These are phyloP conservation scores for Betta splendens DNA, from an alignment of 2,797 vertebrate genomes.

Conservation along the genomic window DNA sequence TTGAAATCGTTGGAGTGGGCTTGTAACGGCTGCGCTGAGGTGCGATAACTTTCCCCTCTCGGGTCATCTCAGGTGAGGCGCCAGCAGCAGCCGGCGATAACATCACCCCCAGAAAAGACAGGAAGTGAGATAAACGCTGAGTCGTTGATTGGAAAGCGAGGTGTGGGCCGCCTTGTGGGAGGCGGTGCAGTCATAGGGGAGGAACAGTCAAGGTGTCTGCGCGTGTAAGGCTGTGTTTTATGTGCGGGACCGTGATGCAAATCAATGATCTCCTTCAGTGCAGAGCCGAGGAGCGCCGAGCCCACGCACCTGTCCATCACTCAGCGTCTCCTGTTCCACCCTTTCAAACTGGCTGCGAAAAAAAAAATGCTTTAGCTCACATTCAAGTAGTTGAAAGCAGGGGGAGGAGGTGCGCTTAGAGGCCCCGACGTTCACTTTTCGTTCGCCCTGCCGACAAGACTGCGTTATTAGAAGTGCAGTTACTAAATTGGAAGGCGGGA, in stretches of 20 bases:
- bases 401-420: slow-evolving; percentile 47
- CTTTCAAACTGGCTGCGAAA: slow-evolving; percentile 54
- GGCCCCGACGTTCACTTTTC: slow-evolving; percentile 70
- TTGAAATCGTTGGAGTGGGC: slow-evolving; percentile 34
- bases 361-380: slow-evolving; percentile 60
- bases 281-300: slow-evolving; percentile 73
- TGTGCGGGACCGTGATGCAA: slow-evolving; percentile 73
- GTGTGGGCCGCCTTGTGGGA: slow-evolving; percentile 64
- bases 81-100: slow-evolving; percentile 59
- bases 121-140: slow-evolving; percentile 73
- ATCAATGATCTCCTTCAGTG: slow-evolving; percentile 79
- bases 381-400: slow-evolving; percentile 60
- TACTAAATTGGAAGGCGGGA: slow-evolving; percentile 69
- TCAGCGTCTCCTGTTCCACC: slow-evolving; percentile 76
- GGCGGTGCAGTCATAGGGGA: slow-evolving; percentile 67
- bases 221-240: slow-evolving; percentile 54
- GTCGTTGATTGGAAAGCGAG: slow-evolving; percentile 62
- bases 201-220: slow-evolving; percentile 55
- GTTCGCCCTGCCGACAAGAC: slow-evolving; percentile 57
- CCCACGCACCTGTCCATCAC: slow-evolving; percentile 79
- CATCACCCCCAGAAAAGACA: slow-evolving; percentile 69
- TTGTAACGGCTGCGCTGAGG: slow-evolving; percentile 42
- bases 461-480: slow-evolving; percentile 73
- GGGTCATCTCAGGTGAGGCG: slow-evolving; percentile 71
- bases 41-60: slow-evolving; percentile 61